phyloP scores from a whole-genome alignment of 2,888 invertebrate species.

The Papilio demoleus region DNA sequence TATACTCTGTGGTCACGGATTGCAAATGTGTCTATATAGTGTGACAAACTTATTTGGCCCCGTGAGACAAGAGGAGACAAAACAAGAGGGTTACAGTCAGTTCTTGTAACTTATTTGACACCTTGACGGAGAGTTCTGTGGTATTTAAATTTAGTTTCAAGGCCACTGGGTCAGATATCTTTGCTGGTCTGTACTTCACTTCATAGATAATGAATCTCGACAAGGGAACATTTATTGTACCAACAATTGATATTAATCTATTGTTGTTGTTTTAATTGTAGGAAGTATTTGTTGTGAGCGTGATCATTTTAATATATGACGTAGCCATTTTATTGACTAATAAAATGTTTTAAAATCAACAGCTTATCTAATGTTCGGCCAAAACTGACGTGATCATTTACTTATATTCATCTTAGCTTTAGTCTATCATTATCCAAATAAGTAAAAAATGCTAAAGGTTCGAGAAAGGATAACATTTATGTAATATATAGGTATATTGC shows the following conservation, averaged over 20 bases:
- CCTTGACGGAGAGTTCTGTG: background rate
- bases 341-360: too few relatives aligned
- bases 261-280: background rate
- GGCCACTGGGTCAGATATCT: too few relatives aligned
- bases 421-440: too few relatives aligned
- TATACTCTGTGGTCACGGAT: constrained; percentile 49
- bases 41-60: background rate
- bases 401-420: too few relatives aligned
- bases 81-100: too few relatives aligned
- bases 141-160: background rate
- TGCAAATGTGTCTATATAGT: constrained; percentile 44
- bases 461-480: too few relatives aligned
- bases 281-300: background rate
- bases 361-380: too few relatives aligned
- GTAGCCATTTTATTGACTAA: too few relatives aligned
- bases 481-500: background rate
- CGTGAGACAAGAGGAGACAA: background rate
- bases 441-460: too few relatives aligned
- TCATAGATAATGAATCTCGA: background rate
- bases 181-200: background rate
- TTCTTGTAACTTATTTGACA: background rate
- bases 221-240: background rate
- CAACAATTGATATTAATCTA: constrained; percentile 12
- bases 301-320: background rate
- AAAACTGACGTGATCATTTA: too few relatives aligned